Evolutionary conservation across 2,888 invertebrate species (phyloP), one percentile per base, ranked within the genome.

Genomic region (Chaetogeoica ovagalla): DNA sequence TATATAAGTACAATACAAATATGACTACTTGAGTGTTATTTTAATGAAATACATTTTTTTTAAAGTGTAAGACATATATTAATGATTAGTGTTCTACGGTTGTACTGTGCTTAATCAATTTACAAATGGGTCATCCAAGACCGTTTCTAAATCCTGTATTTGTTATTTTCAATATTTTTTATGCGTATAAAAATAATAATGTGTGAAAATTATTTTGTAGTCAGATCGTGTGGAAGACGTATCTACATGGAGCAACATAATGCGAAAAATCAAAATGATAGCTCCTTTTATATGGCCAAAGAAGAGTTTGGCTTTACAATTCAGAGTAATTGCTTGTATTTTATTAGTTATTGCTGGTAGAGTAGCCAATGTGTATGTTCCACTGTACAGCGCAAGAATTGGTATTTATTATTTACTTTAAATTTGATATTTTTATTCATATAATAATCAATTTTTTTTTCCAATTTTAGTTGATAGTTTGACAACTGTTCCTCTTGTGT

Each of bases 281-380:
- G 88, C 93, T 83, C 98, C 98, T 0, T 98, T 96, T 88, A 88
- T 98, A 55, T 99, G 98, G 98, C 98, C 98, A 0, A 92, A 91
- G 84, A 94, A 92, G 84, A 93, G 92, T 85, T 75, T 88, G 30
- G 84, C 89, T 13, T 89, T 98, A 7, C 98, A 98, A 87, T 84
- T 94, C 0, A 88, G 93, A 82, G 97, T 98, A 0, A 81, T 96
- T 23, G 85, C 94, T 81, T 98, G 98, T 86, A 89, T 98, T 60
- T 9, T 90, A 0, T 87, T 95, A 15, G 89, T 99, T 69, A 86
- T 91, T 15, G 90, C 88, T 19, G 98, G 97, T 21, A 90, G 98
- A 84, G 91, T 91, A 1, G 91, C 96, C 83, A 98, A 98, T 88
- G 88, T 98, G 2, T 95, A 91, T 85, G 94, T 97, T 74, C 98